These are phyloP conservation scores for Tragulus kanchil DNA, from an alignment of 2,113 vertebrate species.

Conservation along the genomic window DNA sequence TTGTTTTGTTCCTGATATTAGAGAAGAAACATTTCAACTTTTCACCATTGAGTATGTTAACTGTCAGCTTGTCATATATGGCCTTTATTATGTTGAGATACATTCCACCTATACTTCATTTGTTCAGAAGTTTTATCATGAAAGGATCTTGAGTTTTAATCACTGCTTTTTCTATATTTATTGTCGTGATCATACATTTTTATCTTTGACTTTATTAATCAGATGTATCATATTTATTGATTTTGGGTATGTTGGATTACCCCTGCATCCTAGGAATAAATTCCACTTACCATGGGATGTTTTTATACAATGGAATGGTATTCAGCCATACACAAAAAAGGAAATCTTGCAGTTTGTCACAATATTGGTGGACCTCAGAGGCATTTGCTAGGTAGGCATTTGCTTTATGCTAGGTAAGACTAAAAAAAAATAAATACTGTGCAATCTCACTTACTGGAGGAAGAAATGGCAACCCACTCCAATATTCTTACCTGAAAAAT, in stretches of 20 bases:
- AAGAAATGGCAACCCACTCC: not conserved
- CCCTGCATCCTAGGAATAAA: not conserved
- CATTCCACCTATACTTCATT: not conserved
- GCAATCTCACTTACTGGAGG: not conserved
- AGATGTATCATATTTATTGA: not conserved
- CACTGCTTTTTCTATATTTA: not conserved
- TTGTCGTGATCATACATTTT: not conserved
- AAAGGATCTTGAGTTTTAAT: not conserved
- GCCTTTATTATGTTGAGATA: not conserved
- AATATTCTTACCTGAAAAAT: not conserved
- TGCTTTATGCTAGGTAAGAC: not conserved
- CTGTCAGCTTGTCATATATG: no score
- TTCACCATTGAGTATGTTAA: no score
- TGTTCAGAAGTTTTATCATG: not conserved
- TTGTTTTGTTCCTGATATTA: not conserved
- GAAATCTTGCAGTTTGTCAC: not conserved
- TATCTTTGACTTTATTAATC: not conserved
- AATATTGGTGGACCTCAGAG: not conserved
- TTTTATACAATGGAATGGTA: not conserved
- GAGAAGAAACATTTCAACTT: not conserved
- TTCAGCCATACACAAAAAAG: not conserved
- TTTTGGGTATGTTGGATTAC: not conserved
- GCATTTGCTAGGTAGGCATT: no score
- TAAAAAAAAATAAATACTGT: not conserved
- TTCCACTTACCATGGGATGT: not conserved